A percentile compares a stretch with the other conserved stretches of the same genome.
These are phyloP conservation scores for Sphaerophoria rueppellii DNA, from an alignment of 2,888 invertebrate genomes.

Conservation along the genomic window DNA sequence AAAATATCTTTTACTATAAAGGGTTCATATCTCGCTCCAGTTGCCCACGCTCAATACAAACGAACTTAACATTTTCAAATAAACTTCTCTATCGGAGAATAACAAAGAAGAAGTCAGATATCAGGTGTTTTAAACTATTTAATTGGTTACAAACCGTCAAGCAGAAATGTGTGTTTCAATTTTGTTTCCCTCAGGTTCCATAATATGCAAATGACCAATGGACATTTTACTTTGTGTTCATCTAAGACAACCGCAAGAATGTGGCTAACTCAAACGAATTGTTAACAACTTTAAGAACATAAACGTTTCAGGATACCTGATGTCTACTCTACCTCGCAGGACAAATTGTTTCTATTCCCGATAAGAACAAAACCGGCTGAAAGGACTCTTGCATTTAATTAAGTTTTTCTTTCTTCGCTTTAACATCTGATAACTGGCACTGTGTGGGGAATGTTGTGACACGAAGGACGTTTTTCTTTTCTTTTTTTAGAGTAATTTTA, in stretches of 20 bases:
- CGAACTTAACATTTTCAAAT: conserved; percentile 55
- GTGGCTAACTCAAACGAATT: conserved; percentile 38
- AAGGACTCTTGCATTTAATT: conserved; percentile 59
- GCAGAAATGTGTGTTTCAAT: background rate
- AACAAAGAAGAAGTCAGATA: conserved; percentile 1
- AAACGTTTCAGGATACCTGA: conserved; percentile 13
- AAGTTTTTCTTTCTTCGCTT: conserved; percentile 14
- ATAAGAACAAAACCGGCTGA: conserved; percentile 17
- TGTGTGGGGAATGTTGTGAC: conserved; percentile 18
- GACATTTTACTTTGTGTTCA: conserved; percentile 37
- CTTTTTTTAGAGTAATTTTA: conserved; percentile 49
- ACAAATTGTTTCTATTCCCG: conserved; percentile 61
- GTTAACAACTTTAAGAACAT: conserved; percentile 55
- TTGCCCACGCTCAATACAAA: conserved; percentile 62
- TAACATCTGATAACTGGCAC: background rate
- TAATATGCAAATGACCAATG: conserved; percentile 66
- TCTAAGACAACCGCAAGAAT: background rate
- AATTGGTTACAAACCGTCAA: conserved; percentile 50
- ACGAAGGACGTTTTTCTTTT: conserved; percentile 9
- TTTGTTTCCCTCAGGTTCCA: background rate
- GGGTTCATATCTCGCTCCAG: conserved; percentile 62
- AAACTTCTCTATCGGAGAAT: conserved; percentile 5
- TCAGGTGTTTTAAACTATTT: conserved; percentile 62
- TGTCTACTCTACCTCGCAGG: conserved; percentile 24
- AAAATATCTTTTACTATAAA: conserved; percentile 13